Evolutionary conservation across 2,888 invertebrate genomes (phyloP), one percentile per base, ranked within the genome.

Genomic region (Dione juno): DNA sequence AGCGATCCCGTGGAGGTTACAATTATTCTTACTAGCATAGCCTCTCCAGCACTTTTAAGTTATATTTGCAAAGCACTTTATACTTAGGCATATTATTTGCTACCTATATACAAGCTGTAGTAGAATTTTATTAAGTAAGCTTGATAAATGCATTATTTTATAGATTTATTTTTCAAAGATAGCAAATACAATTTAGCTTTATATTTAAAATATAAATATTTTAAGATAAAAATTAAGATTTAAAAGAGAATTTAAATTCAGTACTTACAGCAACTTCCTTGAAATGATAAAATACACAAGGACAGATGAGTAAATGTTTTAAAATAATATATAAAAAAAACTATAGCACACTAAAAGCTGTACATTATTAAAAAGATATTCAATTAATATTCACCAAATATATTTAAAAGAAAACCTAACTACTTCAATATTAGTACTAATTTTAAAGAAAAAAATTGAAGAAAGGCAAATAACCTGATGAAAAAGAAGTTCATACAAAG

Each of bases 181-280:
- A 2, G n/a, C n/a, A 7, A n/a, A n/a, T 3, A 45, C 3, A 16
- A 48, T 48, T 48, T 16, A 48, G 48, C 48, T 48, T 48, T 48
- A 16, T 16, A 16, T n/a, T n/a, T n/a, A n/a, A n/a, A n/a, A n/a
- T n/a, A n/a, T n/a, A n/a, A n/a, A n/a, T n/a, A n/a, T n/a, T n/a
- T n/a, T n/a, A n/a, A n/a, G n/a, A n/a, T n/a, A n/a, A n/a, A n/a
- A n/a, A n/a, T n/a, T n/a, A n/a, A n/a, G n/a, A n/a, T n/a, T 54
- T 48, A 48, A 10, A 9, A 54, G 5, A 3, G 16, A 61, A n/a
- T 45, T 45, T 45, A 43, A 45, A 61, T n/a, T 61, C 43, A 28
- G 45, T 61, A 61, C 61, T 61, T 61, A 61, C 61, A 61, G 16
- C 61, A 61, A 61, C 35, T 61, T 35, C 61, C 61, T 61, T 61